Percentiles rank a stretch among this genome's conserved stretches.
Evolutionary conservation across 2,797 vertebrate species (phyloP).

Genomic region (Sebastes matsubarae): DNA sequence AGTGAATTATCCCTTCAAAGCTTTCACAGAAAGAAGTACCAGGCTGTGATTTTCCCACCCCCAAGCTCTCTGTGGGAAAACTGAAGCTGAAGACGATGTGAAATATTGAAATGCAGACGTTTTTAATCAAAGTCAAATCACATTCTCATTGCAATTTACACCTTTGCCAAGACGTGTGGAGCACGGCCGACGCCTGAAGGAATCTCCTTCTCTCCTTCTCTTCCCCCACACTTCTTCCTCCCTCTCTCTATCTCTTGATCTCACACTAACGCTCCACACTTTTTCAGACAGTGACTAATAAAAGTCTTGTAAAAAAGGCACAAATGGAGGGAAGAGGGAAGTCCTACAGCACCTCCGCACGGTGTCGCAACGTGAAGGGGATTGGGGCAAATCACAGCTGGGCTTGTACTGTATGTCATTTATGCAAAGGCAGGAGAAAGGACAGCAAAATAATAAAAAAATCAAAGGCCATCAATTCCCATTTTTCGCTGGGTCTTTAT

Average conservation of each 20-base stretch:
- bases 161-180: slow-evolving; percentile 32
- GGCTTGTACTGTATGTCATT: slow-evolving; percentile 20
- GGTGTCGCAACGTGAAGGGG: not conserved
- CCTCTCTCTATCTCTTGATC: slow-evolving; percentile 12
- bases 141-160: slow-evolving; percentile 67
- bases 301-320: slow-evolving; percentile 11
- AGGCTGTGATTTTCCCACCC: not conserved
- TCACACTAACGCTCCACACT: not conserved
- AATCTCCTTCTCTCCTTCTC: not conserved
- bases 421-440: slow-evolving; percentile 27
- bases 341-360: not conserved
- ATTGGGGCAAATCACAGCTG: slow-evolving; percentile 20
- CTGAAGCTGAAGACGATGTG: not conserved
- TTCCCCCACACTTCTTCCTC: not conserved
- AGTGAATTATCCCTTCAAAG: not conserved
- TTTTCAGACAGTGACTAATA: slow-evolving; percentile 22
- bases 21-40: not conserved
- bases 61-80: not conserved
- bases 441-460: not conserved
- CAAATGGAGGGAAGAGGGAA: not conserved
- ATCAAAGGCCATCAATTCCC: slow-evolving; percentile 39
- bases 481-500: slow-evolving; percentile 19
- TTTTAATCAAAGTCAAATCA: slow-evolving; percentile 60
- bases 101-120: slow-evolving; percentile 28
- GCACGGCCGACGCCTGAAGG: slow-evolving; percentile 32